Evolutionary conservation across 2,888 invertebrate genomes (phyloP), one percentile per base, ranked within the genome.

Genomic region (Zonitis immaculata): DNA sequence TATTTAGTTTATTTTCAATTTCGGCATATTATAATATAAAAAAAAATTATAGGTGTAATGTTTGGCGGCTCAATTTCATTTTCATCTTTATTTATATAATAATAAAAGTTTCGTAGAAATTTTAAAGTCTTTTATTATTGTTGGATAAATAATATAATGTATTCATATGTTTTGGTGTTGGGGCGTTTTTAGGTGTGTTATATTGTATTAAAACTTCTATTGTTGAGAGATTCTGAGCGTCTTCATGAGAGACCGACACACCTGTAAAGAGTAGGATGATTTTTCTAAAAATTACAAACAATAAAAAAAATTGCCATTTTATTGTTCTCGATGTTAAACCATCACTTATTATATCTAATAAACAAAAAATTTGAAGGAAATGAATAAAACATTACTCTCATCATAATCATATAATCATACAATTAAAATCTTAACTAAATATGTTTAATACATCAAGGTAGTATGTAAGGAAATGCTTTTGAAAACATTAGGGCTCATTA

Each of bases 111-210:
- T 51, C 51, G 47, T 48, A 45, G 51, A 55, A 20, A 55, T 45
- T 18, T 51, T 47, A 54, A 47, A 42, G 55, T 47, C 44, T 47
- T 42, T 39, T 49, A 42, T 51, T 51, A 51, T 54, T 55, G 48
- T 47, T 47, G 44, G 44, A 44, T 55, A 55, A 51, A 51, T 49
- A 54, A 39, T 42, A 51, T 49, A 54, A 39, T 42, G 54, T 49
- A 44, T 52, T 54, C 48, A 42, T 30, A 51, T 51, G 39, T 51
- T 51, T 55, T 45, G n/a, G 27, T 26, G 44, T 51, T 51, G 55
- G 39, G 55, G 51, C 51, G 55, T 51, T 51, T 44, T 55, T 47
- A 55, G 55, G 55, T 55, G 55, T 55, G 55, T 54, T 51, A 42
- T 28, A 44, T 47, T 54, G 39, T 51, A 54, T 54, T 49, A 49